Evolutionary conservation across 2,113 vertebrate genomes (phyloP).

Genomic region (Menidia beryllina): DNA sequence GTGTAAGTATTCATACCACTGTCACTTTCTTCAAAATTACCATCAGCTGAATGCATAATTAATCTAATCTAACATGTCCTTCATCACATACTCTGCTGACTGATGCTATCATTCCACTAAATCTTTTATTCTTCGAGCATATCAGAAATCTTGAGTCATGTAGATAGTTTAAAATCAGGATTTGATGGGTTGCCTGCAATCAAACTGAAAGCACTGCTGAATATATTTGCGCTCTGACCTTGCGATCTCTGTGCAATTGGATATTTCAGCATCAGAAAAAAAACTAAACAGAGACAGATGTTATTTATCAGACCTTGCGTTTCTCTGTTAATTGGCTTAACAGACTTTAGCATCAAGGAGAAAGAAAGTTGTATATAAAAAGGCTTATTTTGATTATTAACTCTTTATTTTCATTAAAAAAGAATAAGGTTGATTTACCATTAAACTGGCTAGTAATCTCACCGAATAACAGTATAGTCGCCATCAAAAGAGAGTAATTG

Average conservation of each 20-base stretch:
- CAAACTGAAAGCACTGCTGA: slow-evolving; percentile 47
- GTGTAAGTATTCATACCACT: slow-evolving; percentile 87
- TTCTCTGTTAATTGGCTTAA: background rate
- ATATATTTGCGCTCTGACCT: slow-evolving; percentile 24
- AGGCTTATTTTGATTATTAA: background rate
- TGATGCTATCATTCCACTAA: background rate
- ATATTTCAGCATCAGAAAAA: slow-evolving; percentile 8
- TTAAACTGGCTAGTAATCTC: background rate
- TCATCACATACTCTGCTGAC: slow-evolving; percentile 12
- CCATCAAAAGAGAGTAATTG: background rate
- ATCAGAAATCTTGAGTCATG: slow-evolving; percentile 2
- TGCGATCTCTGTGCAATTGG: slow-evolving; percentile 10
- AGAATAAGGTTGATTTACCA: no score
- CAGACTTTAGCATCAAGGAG: slow-evolving; percentile 5
- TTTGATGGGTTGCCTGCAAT: slow-evolving; percentile 9
- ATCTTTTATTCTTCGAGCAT: background rate
- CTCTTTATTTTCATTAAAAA: background rate
- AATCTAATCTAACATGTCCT: background rate
- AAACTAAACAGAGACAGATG: no score
- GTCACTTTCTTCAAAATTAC: background rate
- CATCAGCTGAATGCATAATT: background rate
- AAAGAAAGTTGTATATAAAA: background rate
- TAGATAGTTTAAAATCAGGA: slow-evolving; percentile 31
- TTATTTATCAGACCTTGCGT: no score
- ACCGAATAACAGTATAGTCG: background rate